Evolutionary conservation across 2,888 invertebrate species (phyloP).

Genomic region (Margaritifera margaritifera): DNA sequence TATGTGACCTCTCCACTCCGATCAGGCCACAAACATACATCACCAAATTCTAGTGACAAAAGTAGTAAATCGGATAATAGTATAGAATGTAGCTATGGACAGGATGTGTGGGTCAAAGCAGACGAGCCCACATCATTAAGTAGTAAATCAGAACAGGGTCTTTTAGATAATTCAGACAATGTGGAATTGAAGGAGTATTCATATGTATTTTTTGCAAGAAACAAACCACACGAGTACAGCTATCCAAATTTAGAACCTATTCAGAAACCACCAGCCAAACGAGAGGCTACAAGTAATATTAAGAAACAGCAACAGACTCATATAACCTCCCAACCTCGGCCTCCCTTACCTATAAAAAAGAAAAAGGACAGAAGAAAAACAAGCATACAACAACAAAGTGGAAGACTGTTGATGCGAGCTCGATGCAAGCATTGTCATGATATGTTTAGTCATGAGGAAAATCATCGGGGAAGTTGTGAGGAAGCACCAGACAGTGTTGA

Average conservation of each 20-base stretch:
- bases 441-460: conserved; percentile 84
- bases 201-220: conserved; percentile 63
- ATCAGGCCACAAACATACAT: conserved; percentile 39
- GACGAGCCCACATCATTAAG: conserved; percentile 58
- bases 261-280: conserved; percentile 57
- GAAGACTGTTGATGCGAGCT: conserved; percentile 46
- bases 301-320: conserved; percentile 45
- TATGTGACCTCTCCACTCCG: conserved; percentile 74
- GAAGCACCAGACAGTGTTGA: conserved; percentile 87
- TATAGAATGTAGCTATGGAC: conserved; percentile 40
- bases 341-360: conserved; percentile 71
- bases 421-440: conserved; percentile 76
- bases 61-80: conserved; percentile 51
- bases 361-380: conserved; percentile 61
- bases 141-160: conserved; percentile 59
- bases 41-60: conserved; percentile 57
- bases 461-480: conserved; percentile 84
- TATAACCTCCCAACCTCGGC: conserved; percentile 67
- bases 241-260: conserved; percentile 81
- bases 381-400: conserved; percentile 32
- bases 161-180: conserved; percentile 48
- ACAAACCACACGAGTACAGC: conserved; percentile 84
- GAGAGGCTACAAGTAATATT: conserved; percentile 59
- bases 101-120: conserved; percentile 63
- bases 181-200: conserved; percentile 60